A percentile compares a stretch with the other conserved stretches of the same genome.
Evolutionary conservation across 2,888 invertebrate species (phyloP).

Genomic region (Aphodius sticticus): DNA sequence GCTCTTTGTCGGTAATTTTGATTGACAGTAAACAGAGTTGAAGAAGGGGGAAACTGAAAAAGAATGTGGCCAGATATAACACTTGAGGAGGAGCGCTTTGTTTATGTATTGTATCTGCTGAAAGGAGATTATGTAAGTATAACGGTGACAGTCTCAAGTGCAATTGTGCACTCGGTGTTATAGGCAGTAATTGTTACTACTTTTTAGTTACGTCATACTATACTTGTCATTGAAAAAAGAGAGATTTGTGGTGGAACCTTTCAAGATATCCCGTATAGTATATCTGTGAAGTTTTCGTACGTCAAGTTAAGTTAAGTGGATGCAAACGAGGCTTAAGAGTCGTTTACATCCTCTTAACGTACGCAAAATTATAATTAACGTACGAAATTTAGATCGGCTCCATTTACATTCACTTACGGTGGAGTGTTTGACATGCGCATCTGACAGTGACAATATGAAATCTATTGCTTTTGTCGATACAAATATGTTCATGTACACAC

Average conservation of each 20-base stretch:
- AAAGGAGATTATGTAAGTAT: background rate
- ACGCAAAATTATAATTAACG: too few species aligned
- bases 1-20: background rate
- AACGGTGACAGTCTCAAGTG: background rate
- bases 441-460: too few species aligned
- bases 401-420: too few species aligned
- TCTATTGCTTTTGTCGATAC: too few species aligned
- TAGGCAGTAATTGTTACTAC: background rate
- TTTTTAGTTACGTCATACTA: background rate
- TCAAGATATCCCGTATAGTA: too few species aligned
- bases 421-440: too few species aligned
- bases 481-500: too few species aligned
- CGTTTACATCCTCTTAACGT: too few species aligned
- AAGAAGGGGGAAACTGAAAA: background rate
- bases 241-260: background rate
- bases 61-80: background rate
- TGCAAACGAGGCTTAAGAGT: too few species aligned
- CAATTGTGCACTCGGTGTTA: background rate
- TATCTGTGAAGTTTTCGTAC: too few species aligned
- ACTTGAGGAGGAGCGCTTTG: background rate
- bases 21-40: background rate
- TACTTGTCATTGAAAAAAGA: background rate
- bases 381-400: too few species aligned
- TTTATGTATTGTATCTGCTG: background rate
- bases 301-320: too few species aligned